A percentile compares a stretch with the other conserved stretches of the same genome.
These are phyloP conservation scores for Peucedramus taeniatus DNA, from an alignment of 2,113 vertebrate species.

Conservation along the genomic window DNA sequence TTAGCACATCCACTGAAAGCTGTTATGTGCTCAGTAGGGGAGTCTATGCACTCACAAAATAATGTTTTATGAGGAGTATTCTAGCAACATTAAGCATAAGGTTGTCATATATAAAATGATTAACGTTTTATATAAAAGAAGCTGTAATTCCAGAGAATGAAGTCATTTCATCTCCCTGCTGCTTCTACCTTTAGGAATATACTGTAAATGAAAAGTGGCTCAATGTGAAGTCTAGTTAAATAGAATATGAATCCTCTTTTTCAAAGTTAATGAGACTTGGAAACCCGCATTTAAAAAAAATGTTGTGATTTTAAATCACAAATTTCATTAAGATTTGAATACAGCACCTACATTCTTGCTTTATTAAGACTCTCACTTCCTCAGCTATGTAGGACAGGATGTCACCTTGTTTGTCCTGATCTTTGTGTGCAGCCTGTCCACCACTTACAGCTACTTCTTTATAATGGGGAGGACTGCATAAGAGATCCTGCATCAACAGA, in stretches of 20 bases:
- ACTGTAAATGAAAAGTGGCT: conserved; percentile 71
- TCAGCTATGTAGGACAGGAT: background rate
- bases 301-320: conserved; percentile 39
- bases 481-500: background rate
- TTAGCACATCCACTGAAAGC: conserved; percentile 74
- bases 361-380: background rate
- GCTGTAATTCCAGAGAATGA: conserved; percentile 76
- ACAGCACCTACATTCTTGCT: background rate
- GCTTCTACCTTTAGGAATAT: conserved; percentile 75
- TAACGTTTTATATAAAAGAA: conserved; percentile 76
- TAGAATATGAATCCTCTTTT: conserved; percentile 67
- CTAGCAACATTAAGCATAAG: conserved; percentile 77
- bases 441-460: background rate
- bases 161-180: conserved; percentile 76
- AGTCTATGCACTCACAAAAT: conserved; percentile 71
- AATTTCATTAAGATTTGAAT: conserved; percentile 18
- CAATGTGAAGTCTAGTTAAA: conserved; percentile 71
- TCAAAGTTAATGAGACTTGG: conserved; percentile 68
- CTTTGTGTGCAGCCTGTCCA: background rate
- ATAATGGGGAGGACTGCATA: background rate
- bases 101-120: conserved; percentile 82
- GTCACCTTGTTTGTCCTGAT: background rate
- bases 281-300: conserved; percentile 36
- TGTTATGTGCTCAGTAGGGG: conserved; percentile 72
- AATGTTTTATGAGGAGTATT: conserved; percentile 75